Evolutionary conservation across 1,140 invertebrate species (phyloP).

Genomic region (Diorhabda sublineata): DNA sequence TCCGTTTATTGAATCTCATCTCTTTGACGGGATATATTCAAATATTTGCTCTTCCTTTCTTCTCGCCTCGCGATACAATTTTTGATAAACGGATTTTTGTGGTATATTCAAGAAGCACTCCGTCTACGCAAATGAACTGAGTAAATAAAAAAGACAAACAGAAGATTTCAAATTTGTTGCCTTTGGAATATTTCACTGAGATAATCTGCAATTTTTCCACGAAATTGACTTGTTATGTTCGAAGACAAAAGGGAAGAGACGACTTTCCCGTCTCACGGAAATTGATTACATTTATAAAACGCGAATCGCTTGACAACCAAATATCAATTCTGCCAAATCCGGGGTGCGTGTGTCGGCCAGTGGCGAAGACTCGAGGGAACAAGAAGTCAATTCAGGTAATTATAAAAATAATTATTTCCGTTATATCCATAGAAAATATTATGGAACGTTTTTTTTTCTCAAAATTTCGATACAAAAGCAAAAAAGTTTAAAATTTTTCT

Average conservation of each 20-base stretch:
- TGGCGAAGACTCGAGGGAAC: neutral
- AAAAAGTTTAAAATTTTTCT: too few relatives aligned
- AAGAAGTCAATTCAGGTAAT: too few relatives aligned
- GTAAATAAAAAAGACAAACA: conserved; percentile 36
- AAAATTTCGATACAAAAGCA: too few relatives aligned
- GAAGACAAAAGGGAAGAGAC: conserved; percentile 29
- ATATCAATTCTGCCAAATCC: conserved; percentile 4
- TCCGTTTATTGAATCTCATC: neutral
- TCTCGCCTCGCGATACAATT: neutral
- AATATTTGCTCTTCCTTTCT: conserved; percentile 1
- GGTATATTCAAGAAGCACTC: conserved; percentile 3
- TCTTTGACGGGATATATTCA: neutral
- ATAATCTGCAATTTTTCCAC: conserved; percentile 33
- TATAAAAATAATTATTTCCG: too few relatives aligned
- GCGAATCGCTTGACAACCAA: conserved; percentile 6
- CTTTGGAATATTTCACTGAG: conserved; percentile 33
- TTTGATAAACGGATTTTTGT: conserved; percentile 8
- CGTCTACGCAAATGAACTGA: conserved; percentile 18
- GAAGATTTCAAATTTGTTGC: conserved; percentile 36
- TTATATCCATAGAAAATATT: too few relatives aligned
- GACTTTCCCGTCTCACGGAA: conserved; percentile 12
- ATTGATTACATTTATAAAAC: conserved; percentile 35
- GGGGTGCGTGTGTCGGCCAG: neutral
- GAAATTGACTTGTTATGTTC: conserved; percentile 34
- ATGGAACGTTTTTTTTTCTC: too few relatives aligned